Conservation (phyloP, 2,888 invertebrate genomes). For the Megamerina dolium region DNA sequence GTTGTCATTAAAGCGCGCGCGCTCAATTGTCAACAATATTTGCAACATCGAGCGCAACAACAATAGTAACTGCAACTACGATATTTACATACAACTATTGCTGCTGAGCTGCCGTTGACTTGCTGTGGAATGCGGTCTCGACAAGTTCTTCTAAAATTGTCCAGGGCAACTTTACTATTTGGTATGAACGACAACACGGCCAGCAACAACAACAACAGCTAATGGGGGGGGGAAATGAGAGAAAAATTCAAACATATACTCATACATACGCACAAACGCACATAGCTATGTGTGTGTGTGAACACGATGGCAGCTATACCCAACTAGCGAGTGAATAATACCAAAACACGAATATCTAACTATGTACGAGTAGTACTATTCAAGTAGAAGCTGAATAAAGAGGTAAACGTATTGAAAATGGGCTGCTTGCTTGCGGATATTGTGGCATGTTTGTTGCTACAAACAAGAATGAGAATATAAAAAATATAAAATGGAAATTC, state of each 20-base stretch:
- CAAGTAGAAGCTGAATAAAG: too few relatives aligned
- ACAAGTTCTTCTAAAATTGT: conserved; percentile 48
- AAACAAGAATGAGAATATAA: conserved; percentile 1
- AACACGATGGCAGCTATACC: too few relatives aligned
- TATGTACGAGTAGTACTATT: too few relatives aligned
- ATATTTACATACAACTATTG: not conserved
- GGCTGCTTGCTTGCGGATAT: conserved; percentile 18
- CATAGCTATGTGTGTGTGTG: too few relatives aligned
- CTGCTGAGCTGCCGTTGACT: not conserved
- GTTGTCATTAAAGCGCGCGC: not conserved
- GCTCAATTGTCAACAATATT: not conserved
- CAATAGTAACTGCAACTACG: not conserved
- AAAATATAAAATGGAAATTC: not conserved
- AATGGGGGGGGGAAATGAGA: conserved; percentile 6
- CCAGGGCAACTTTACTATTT: conserved; percentile 36
- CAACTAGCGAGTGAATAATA: conserved; percentile 5
- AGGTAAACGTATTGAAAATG: conserved; percentile 30
- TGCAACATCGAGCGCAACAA: too few relatives aligned
- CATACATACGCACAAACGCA: conserved; percentile 12
- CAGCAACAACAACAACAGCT: conserved; percentile 12
- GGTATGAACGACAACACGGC: conserved; percentile 15
- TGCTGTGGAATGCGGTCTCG: conserved; percentile 44
- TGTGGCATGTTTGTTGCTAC: conserved; percentile 1
- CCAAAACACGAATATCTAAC: too few relatives aligned
- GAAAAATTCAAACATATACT: conserved; percentile 21